Base-by-base conservation (phyloP, 2,888 invertebrate species). In the Cephus pygmeus region DNA sequence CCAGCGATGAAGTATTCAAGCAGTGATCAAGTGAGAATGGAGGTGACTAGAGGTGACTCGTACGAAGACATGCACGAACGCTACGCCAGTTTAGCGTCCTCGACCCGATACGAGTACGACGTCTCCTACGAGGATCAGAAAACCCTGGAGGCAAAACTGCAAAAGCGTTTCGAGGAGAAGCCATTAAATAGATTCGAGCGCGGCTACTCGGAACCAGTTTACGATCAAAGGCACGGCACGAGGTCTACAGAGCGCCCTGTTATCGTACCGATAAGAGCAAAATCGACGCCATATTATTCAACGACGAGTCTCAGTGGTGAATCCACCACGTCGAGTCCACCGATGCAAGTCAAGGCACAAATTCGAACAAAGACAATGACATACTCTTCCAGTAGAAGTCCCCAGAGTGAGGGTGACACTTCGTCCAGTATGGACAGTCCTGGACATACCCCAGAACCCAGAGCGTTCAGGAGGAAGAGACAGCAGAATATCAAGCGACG, bases 241-340 rank as follows among this genome's bases (percentile, higher is more conserved):
- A 92, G 92, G 82, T 93, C 93, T 0, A 93, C 93, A 2, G 93
- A 93, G 84, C 84, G 93, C 79, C 93, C 93, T 0, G 92, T 93
- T 4, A 85, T 93, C 3, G 93, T 93, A 15, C 93, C 93, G 0
- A 86, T 88, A n/a, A 84, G 89, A 56, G 88, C 89, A 0, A 90
- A 90, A 71, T 89, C 91, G 31, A 89, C 90, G 12, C 89, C 91
- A 30, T 91, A 91, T 73, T 90, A 91, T 77, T 91, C 90, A 90
- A 94, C 88, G 91, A 94, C 83, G 92, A 95, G 91, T 93, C 93
- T 85, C 94, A 96, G 89, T 93, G 95, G 87, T 91, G 94, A 85
- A 93, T 94, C 90, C 93, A 95, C 89, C 92, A 91, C 91, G 0
- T 91, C 91, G 0, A 91, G 91, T 82, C 91, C 91, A 1, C 91